Base-by-base conservation (phyloP, 2,888 invertebrate species). In the Lasioglossum figueresi region DNA sequence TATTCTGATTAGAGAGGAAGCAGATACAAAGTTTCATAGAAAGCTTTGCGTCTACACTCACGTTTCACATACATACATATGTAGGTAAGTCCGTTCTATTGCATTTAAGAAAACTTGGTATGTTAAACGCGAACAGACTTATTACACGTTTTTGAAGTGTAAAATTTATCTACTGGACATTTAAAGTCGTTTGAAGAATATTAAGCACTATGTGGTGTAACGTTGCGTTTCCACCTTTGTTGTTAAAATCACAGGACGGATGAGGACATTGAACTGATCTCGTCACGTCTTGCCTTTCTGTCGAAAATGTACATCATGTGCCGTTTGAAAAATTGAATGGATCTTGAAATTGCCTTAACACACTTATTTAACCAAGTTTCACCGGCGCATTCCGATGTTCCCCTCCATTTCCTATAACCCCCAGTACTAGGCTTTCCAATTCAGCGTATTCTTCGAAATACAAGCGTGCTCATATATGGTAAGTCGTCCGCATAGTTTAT, bases 1-100 rank as follows among this genome's bases (percentile, higher is more conserved):
- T 77, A 76, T 27, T 63, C 10, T 43, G 70, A 34, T 52, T 37
- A 37, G 16, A 70, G 34, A 56, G 63, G n/a, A 71, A 80, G 6
- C 14, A 19, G 63, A 63, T 31, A 63, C 27, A 34, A 34, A 63
- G 23, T n/a, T 43, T 68, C 31, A 27, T n/a, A 23, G 5, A 31
- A 68, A 40, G 37, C 27, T 31, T 37, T 80, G 43, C 3, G n/a
- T 45, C n/a, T 4, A 12, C n/a, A 0, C 56, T 56, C n/a, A n/a
- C n/a, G 12, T 56, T n/a, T 56, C n/a, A 56, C 56, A 10, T n/a
- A 56, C n/a, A 56, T n/a, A n/a, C n/a, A 19, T 6, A 19, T 19
- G 19, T 48, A 19, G 48, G 19, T 5, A 45, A 16, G 16, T 16
- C 14, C 45, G 45, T 16, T 45, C 16, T 16, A 45, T 45, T 45